These are phyloP conservation scores for Grus americana DNA, from an alignment of 2,113 vertebrate species.

Conservation along the genomic window DNA sequence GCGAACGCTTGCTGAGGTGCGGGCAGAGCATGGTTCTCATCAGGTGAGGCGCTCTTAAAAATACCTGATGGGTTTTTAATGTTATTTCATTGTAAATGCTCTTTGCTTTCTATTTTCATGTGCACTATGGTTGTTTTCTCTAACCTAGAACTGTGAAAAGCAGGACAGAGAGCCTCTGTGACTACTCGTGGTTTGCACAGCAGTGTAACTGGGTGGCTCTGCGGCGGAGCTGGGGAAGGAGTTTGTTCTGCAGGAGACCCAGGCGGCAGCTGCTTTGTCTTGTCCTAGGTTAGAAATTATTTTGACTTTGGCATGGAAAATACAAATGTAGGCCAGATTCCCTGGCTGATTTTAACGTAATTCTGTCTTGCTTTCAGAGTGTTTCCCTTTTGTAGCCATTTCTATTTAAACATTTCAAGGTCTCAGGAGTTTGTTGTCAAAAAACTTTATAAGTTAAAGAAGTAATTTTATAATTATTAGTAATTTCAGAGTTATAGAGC, in stretches of 20 bases:
- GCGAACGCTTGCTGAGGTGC: rapidly evolving
- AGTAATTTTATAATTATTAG: background rate
- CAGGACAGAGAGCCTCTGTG: background rate
- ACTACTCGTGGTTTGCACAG: background rate
- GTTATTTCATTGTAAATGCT: background rate
- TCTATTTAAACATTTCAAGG: background rate
- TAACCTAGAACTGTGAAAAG: too few species aligned
- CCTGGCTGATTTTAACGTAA: background rate
- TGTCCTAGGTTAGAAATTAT: background rate
- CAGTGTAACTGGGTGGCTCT: rapidly evolving
- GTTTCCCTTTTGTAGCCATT: background rate
- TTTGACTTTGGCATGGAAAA: background rate
- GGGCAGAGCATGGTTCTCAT: background rate
- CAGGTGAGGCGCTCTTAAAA: background rate
- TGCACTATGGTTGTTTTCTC: rapidly evolving
- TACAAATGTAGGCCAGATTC: rapidly evolving
- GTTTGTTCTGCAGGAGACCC: background rate
- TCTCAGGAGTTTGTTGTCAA: background rate
- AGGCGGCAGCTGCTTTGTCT: background rate
- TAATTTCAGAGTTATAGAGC: background rate
- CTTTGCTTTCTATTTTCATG: background rate
- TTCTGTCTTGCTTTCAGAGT: background rate
- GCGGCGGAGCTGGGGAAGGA: background rate
- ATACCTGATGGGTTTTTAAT: too few species aligned
- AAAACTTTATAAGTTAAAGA: background rate